Evolutionary conservation across 1,140 invertebrate genomes (phyloP).

Genomic region (Drusus annulatus): DNA sequence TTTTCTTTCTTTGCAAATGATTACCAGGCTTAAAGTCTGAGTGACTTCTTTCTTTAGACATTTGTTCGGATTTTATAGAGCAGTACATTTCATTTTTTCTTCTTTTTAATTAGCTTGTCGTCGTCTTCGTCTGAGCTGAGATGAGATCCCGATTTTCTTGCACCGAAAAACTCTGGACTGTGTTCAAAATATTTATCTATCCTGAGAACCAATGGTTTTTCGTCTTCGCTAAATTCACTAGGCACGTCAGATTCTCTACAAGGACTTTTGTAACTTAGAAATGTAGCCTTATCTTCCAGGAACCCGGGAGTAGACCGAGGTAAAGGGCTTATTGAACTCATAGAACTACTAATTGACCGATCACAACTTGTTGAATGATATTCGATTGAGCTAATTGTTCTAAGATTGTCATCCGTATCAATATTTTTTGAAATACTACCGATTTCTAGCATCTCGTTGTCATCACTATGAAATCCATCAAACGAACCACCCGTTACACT

Average conservation of each 20-base stretch:
- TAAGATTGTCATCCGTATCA: constrained; percentile 44
- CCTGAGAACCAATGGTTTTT: constrained; percentile 69
- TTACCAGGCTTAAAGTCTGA: not conserved
- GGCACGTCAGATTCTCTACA: constrained; percentile 65
- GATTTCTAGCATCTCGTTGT: constrained; percentile 3
- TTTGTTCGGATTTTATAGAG: constrained; percentile 24
- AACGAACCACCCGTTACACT: constrained; percentile 11
- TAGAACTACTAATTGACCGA: constrained; percentile 55
- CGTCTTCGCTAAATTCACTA: constrained; percentile 70
- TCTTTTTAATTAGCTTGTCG: constrained; percentile 30
- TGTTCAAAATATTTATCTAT: constrained; percentile 72
- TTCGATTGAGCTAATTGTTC: constrained; percentile 44
- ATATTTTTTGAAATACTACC: constrained; percentile 13
- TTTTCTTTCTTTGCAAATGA: constrained; percentile 21
- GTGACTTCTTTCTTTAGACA: constrained; percentile 7
- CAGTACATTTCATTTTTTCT: constrained; percentile 20
- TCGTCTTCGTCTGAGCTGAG: constrained; percentile 57
- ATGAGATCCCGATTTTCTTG: constrained; percentile 61
- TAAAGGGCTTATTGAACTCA: constrained; percentile 56
- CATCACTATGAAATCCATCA: constrained; percentile 3
- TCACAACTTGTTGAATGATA: constrained; percentile 54
- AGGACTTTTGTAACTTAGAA: constrained; percentile 66
- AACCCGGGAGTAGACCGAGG: constrained; percentile 30
- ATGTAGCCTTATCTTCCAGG: constrained; percentile 51
- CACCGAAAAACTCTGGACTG: constrained; percentile 72